These are phyloP conservation scores for Thunnus thynnus DNA, from an alignment of 2,113 vertebrate species.

Conservation along the genomic window DNA sequence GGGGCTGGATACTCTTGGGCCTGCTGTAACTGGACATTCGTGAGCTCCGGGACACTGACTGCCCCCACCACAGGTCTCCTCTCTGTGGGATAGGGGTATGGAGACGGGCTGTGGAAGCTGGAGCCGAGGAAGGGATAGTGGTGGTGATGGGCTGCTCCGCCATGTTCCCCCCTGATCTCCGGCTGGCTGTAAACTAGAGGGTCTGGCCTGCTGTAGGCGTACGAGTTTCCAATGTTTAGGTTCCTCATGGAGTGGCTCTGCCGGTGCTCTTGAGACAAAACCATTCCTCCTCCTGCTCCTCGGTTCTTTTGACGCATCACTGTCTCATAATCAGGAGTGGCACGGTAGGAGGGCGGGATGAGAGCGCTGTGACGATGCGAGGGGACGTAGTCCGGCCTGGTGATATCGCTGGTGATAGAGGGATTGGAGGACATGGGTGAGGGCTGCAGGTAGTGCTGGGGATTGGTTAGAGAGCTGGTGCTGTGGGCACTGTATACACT, in stretches of 20 bases:
- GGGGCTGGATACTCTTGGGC: conserved; percentile 94
- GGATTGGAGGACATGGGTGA: conserved; percentile 98
- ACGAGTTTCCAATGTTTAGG: conserved; percentile 93
- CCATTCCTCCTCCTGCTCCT: conserved; percentile 81
- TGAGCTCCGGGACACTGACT: conserved; percentile 96
- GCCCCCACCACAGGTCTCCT: conserved; percentile 93
- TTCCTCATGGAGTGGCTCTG: conserved; percentile 97
- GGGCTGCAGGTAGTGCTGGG: conserved; percentile 93
- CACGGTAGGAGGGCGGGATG: conserved; percentile 95
- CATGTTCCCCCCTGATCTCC: conserved; percentile 94
- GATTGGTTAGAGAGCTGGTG: conserved; percentile 95
- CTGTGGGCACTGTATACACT: conserved; percentile 98
- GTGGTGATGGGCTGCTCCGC: conserved; percentile 77
- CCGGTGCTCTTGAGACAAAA: conserved; percentile 86
- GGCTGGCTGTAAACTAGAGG: conserved; percentile 98
- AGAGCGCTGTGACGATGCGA: conserved; percentile 95
- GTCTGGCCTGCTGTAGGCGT: conserved; percentile 94
- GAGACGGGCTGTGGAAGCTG: conserved; percentile 94
- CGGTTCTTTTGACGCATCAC: conserved; percentile 95
- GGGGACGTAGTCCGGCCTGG: conserved; percentile 92
- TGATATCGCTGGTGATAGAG: conserved; percentile 95
- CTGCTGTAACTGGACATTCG: conserved; percentile 95
- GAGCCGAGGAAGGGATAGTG: conserved; percentile 93
- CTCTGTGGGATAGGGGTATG: conserved; percentile 91
- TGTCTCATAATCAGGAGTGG: conserved; percentile 96